These are phyloP conservation scores for Peromyscus attwateri DNA, from an alignment of 2,797 vertebrate species.

Conservation along the genomic window DNA sequence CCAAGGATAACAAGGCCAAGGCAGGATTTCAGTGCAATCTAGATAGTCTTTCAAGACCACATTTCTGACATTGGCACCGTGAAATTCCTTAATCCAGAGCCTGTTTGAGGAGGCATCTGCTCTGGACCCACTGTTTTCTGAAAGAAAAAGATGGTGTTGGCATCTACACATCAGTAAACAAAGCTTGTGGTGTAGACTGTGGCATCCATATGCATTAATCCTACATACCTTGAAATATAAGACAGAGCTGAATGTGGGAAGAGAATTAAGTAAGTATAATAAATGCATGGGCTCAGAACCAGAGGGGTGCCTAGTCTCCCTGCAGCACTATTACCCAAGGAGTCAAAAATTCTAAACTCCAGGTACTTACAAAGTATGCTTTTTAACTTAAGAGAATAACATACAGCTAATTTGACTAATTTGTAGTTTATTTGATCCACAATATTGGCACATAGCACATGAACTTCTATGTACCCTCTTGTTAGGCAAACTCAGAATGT, in stretches of 20 bases:
- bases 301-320: background rate
- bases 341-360: background rate
- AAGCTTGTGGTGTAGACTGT: background rate
- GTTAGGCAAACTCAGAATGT: background rate
- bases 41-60: background rate
- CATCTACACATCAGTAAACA: background rate
- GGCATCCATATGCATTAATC: background rate
- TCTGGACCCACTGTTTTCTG: background rate
- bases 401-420: background rate
- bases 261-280: background rate
- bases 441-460: background rate
- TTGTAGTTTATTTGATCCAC: background rate
- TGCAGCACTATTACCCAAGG: background rate
- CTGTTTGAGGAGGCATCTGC: background rate
- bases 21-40: background rate
- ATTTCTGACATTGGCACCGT: background rate
- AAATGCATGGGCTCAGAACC: background rate
- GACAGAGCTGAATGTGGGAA: background rate
- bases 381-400: background rate
- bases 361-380: background rate
- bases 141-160: background rate
- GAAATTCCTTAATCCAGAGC: background rate
- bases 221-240: background rate
- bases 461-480: background rate
- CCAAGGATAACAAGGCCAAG: background rate